These are phyloP conservation scores for Vespertilio murinus DNA, from an alignment of 2,797 vertebrate species.

Conservation along the genomic window DNA sequence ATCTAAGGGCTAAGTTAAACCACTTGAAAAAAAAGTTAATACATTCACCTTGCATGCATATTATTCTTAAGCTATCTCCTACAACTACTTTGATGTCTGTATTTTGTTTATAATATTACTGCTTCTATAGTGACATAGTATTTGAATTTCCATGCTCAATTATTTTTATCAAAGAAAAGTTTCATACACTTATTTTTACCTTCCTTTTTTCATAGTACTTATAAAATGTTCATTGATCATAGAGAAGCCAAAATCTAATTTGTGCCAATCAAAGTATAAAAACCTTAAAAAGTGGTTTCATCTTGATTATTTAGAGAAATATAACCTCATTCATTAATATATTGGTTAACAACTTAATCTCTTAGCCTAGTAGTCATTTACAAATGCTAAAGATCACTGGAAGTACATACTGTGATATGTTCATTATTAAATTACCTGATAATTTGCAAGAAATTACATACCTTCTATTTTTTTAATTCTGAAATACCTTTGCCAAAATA, in stretches of 20 bases:
- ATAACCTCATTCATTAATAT: neutral
- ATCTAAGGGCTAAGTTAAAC: neutral
- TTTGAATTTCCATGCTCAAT: conserved; percentile 46
- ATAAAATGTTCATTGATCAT: neutral
- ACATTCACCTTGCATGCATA: neutral
- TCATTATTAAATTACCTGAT: neutral
- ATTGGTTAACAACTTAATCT: neutral
- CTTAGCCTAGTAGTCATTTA: neutral
- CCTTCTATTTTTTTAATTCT: neutral
- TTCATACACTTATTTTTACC: neutral
- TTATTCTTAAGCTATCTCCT: neutral
- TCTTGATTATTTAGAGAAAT: neutral
- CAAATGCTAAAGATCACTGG: neutral
- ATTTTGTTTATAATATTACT: neutral
- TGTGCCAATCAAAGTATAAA: neutral
- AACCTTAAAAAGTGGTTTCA: neutral
- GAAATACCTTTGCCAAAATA: conserved; percentile 21
- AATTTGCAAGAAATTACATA: neutral
- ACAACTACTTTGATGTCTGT: neutral
- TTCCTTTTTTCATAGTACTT: conserved; percentile 34
- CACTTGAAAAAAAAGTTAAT: conserved; percentile 29
- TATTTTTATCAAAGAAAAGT: conserved; percentile 43
- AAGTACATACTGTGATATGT: neutral
- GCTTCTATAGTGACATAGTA: neutral
- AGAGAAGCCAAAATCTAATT: neutral